Evolutionary conservation across 2,888 invertebrate genomes (phyloP).

Genomic region (Agonopterix heracliana): DNA sequence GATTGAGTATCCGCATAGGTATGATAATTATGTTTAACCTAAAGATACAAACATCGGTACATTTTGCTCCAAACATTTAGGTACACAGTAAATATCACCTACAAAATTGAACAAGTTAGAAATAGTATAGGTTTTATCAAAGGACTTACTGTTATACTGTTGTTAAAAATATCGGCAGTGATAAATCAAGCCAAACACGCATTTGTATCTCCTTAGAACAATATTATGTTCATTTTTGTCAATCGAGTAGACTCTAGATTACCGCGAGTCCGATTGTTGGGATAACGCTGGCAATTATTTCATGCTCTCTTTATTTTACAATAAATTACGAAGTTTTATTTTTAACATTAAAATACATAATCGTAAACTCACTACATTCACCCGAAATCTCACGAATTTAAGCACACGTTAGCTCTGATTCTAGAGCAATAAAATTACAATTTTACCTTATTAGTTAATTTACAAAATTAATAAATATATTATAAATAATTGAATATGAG

Average conservation of each 20-base stretch:
- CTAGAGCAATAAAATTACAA: slow-evolving; percentile 54
- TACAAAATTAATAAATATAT: slow-evolving; percentile 66
- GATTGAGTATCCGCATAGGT: slow-evolving; percentile 62
- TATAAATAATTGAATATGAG: slow-evolving; percentile 62
- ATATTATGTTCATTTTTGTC: slow-evolving; percentile 4
- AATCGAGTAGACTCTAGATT: neutral
- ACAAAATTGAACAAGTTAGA: slow-evolving; percentile 76
- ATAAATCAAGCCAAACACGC: slow-evolving; percentile 61
- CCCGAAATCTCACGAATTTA: slow-evolving; percentile 54
- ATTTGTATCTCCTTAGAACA: slow-evolving; percentile 25
- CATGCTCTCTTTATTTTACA: slow-evolving; percentile 28
- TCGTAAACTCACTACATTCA: slow-evolving; percentile 59
- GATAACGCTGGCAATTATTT: slow-evolving; percentile 13
- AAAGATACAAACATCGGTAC: slow-evolving; percentile 62
- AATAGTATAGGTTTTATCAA: slow-evolving; percentile 73
- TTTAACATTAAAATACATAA: slow-evolving; percentile 45
- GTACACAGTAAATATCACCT: slow-evolving; percentile 71
- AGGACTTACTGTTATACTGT: slow-evolving; percentile 60
- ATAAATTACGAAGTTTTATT: slow-evolving; percentile 43
- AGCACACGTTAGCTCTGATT: slow-evolving; percentile 48
- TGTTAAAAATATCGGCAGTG: slow-evolving; percentile 69
- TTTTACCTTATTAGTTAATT: slow-evolving; percentile 51
- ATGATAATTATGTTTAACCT: slow-evolving; percentile 50
- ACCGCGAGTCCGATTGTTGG: neutral
- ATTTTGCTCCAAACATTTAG: slow-evolving; percentile 67